These are phyloP conservation scores for Limosa lapponica DNA, from an alignment of 2,797 vertebrate species.

Conservation along the genomic window DNA sequence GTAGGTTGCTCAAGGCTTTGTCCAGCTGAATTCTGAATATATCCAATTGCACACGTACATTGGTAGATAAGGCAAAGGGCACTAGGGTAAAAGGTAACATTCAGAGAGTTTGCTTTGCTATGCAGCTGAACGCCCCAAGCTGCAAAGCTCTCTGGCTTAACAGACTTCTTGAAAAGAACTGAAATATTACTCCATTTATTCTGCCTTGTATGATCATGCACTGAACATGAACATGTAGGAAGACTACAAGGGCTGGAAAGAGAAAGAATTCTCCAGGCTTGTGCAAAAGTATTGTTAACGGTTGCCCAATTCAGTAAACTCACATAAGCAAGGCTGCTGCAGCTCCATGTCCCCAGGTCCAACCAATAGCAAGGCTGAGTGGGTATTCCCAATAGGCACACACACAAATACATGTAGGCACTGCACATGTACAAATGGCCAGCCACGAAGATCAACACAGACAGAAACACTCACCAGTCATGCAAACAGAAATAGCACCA, in stretches of 20 bases:
- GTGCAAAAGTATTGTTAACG: not conserved
- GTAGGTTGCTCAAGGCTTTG: not conserved
- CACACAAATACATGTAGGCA: not conserved
- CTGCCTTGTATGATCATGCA: not conserved
- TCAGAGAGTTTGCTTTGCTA: not conserved
- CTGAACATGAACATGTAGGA: not conserved
- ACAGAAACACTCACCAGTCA: slow-evolving; percentile 1
- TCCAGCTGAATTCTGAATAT: not conserved
- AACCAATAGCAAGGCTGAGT: not conserved
- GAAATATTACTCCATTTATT: not conserved
- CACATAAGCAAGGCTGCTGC: not conserved
- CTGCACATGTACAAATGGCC: not conserved
- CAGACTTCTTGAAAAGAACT: not conserved
- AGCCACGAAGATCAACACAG: not conserved
- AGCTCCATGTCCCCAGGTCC: not conserved
- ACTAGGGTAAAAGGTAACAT: not conserved
- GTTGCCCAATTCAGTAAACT: not conserved
- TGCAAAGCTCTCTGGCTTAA: not conserved
- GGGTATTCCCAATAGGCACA: not conserved
- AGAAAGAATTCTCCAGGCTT: not conserved
- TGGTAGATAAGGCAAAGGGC: not conserved
- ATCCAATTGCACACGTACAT: not conserved
- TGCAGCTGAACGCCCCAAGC: not conserved
- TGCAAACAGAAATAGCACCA: slow-evolving; percentile 36
- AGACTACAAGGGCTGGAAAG: not conserved